phyloP scores from a whole-genome alignment of 2,888 invertebrate species.

The Macaria liturata region DNA sequence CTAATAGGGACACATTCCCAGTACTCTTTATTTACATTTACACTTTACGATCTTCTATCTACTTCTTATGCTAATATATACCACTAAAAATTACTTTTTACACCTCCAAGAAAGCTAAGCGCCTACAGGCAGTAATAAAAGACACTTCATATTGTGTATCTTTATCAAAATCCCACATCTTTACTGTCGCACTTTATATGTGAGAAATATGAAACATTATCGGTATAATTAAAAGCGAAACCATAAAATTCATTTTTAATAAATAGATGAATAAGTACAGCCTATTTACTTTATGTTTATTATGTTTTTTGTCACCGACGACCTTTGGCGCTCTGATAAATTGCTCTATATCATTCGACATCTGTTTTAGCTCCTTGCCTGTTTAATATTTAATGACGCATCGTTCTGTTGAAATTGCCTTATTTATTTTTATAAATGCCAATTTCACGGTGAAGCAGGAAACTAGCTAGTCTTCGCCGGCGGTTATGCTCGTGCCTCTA shows the following conservation, averaged over 20 bases:
- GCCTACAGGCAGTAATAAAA: too few relatives aligned
- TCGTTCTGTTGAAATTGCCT: constrained; percentile 14
- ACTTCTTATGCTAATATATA: too few relatives aligned
- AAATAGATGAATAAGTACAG: not conserved
- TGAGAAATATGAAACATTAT: constrained; percentile 7
- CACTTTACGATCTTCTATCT: too few relatives aligned
- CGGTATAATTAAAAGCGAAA: not conserved
- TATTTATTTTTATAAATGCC: constrained; percentile 20
- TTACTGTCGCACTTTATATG: too few relatives aligned
- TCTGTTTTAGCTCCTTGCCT: constrained; percentile 18
- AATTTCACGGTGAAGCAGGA: constrained; percentile 9
- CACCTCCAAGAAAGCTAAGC: too few relatives aligned
- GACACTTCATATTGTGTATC: too few relatives aligned
- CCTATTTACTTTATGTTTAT: constrained; percentile 9
- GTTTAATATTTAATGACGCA: constrained; percentile 20
- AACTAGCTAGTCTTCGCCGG: constrained; percentile 5
- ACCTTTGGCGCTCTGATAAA: constrained; percentile 18
- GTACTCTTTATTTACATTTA: too few relatives aligned
- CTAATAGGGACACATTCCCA: too few relatives aligned
- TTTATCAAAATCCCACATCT: too few relatives aligned
- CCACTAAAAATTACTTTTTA: too few relatives aligned
- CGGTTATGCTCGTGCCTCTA: not conserved
- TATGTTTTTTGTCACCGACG: constrained; percentile 5
- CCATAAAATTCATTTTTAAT: constrained; percentile 5
- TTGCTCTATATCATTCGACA: constrained; percentile 19